A percentile compares a stretch with the other conserved stretches of the same genome.
Conservation (phyloP, 2,797 vertebrate species). For the Carcharodon carcharias region DNA sequence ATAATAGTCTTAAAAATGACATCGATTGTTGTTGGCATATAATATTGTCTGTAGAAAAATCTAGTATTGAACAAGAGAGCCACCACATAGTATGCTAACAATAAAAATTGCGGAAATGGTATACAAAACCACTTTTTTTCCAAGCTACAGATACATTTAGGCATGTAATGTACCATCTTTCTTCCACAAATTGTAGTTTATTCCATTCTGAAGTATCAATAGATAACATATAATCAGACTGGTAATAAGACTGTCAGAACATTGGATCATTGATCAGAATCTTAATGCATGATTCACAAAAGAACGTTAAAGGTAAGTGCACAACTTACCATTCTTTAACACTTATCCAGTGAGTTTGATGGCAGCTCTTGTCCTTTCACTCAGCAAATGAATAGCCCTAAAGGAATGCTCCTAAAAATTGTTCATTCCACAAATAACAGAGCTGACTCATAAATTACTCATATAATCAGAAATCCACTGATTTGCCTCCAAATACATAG, state of each 20-base stretch:
- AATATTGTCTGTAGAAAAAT: background rate
- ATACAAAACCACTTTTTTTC: background rate
- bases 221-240: background rate
- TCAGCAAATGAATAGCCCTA: background rate
- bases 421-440: constrained; percentile 2
- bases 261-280: background rate
- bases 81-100: background rate
- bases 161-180: background rate
- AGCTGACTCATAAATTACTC: constrained; percentile 19
- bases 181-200: background rate
- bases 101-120: background rate
- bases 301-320: background rate
- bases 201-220: background rate
- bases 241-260: background rate
- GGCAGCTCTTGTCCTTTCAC: background rate
- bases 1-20: background rate
- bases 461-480: background rate
- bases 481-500: background rate
- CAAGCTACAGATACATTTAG: background rate
- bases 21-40: background rate
- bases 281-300: background rate
- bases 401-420: background rate
- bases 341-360: background rate
- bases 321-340: background rate
- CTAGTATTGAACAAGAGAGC: background rate